Evolutionary conservation across 2,888 invertebrate genomes (phyloP), one percentile per base, ranked within the genome.

Genomic region (Nasonia oneida): DNA sequence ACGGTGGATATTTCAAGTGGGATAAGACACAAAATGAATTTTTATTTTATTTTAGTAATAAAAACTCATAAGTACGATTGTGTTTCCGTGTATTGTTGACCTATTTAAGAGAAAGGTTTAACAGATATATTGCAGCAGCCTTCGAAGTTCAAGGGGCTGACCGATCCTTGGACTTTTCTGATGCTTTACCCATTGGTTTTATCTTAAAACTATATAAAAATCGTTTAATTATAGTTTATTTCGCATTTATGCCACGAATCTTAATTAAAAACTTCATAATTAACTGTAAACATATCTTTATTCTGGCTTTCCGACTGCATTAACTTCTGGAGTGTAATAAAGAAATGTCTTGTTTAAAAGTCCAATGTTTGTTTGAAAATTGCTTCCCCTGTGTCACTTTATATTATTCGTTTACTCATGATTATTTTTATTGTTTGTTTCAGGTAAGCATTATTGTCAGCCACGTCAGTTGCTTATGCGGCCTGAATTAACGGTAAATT

Each of bases 141-240:
- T 75, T 75, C 53, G 23, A 47, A 75, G 75, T 53, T 75, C 75
- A 75, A 53, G 50, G 53, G 53, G 23, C 53, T 53, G 33, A 14
- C 29, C 75, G 29, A 47, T 73, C 73, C 73, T 73, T 73, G 73
- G 73, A 75, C 75, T 75, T 75, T 29, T 74, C 74, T 50, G 42
- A n/a, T 47, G 42, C 12, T 29, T 23, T 15, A 75, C 12, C 33
- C 3, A 47, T 29, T 23, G 23, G 23, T 33, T 75, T 75, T 53
- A 53, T 75, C 33, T 74, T 12, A 29, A 23, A 29, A n/a, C 37
- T 18, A 73, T n/a, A 73, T 18, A 1, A 73, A 39, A 73, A 73
- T 39, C 8, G 14, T n/a, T 47, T 47, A 15, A 47, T 74, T 23
- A 23, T 50, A n/a, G 15, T 47, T 47, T 67, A 14, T 14, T 29